Base-by-base conservation (phyloP, 2,113 vertebrate species). In the Desmodus rotundus region DNA sequence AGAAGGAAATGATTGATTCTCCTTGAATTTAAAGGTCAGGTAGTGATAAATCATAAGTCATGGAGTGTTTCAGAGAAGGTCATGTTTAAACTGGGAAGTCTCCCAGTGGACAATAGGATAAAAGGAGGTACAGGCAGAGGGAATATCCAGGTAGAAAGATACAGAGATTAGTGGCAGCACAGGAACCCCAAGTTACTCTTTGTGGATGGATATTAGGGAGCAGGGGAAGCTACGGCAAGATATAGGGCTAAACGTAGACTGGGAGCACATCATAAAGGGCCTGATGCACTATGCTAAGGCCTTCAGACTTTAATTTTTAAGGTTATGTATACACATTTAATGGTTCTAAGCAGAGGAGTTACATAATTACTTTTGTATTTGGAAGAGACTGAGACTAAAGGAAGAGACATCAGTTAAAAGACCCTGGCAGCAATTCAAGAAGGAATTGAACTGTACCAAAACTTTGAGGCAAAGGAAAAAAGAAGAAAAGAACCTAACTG, bases 1-100 rank as follows among this genome's bases (percentile, higher is more conserved):
- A 61, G 67, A 43, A 95, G 20, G 38, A n/a, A 78, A 73, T 41
- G 24, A 36, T 50, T 45, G 26, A 80, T 68, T 52, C 22, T 80
- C 36, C 68, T 19, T n/a, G 31, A 52, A 74, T 87, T 72, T 90
- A n/a, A 96, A 84, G 52, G 47, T 90, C 45, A 81, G 38, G 36
- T 19, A 56, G 5, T 31, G 2, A 4, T 26, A 74, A 83, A 33
- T 13, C 65, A 10, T 22, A 20, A 91, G 47, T 41, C 15, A 94
- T 15, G 5, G 24, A 94, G 5, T 68, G 5, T 65, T 94, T 83
- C 72, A 61, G 61, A 82, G 5, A n/a, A 91, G 14, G 7, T 84
- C 17, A 74, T 28, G 3, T 68, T 26, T 76, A 22, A 97, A 89
- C 2, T 70, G 8, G 16, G 41, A 47, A 47, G n/a, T 43, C 74